Base-by-base conservation (phyloP, 2,888 invertebrate species). In the Noctua janthe region DNA sequence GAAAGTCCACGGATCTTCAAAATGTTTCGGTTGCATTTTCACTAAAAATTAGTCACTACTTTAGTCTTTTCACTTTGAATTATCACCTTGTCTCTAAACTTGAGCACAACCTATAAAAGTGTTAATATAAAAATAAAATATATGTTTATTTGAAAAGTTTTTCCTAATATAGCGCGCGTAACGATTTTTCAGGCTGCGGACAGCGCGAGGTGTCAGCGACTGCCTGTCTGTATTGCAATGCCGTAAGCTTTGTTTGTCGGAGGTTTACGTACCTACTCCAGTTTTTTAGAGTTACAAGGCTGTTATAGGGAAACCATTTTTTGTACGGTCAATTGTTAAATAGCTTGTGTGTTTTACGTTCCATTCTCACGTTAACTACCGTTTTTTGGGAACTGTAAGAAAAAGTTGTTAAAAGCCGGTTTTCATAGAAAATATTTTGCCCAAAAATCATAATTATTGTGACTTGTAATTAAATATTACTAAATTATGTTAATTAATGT, bases 1-100 rank as follows among this genome's bases (percentile, higher is more conserved):
- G 86, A 94, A 96, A 84, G 89, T 95, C 97, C 97, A 97, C 2
- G 95, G 95, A 86, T 97, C 97, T 17, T 93, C 91, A 23, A 91
- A 88, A 11, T 83, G 78, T 85, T 90, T 91, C 76, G 86, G 89
- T 75, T 93, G 92, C 95, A 94, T 95, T 90, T 89, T 94, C 82
- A 91, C 86, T 80, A 72, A 80, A 78, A 78, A 47, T 29, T 35
- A 35, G 4, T 69, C 86, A 77, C 80, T 70, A 0, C 13, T 43
- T 64, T 62, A 3, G 51, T 73, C 10, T 76, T 67, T 29, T 47
- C 76, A 74, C 77, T 71, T 70, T 56, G 11, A 77, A 23, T 17
- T 35, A 62, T 35, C n/a, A 71, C 49, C 7, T n/a, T 39, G 15
- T 70, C 5, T 54, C 15, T 69, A 20, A 43, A 49, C 15, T 67